phyloP scores from a whole-genome alignment of 2,888 invertebrate species.

The Andrena trimmerana region DNA sequence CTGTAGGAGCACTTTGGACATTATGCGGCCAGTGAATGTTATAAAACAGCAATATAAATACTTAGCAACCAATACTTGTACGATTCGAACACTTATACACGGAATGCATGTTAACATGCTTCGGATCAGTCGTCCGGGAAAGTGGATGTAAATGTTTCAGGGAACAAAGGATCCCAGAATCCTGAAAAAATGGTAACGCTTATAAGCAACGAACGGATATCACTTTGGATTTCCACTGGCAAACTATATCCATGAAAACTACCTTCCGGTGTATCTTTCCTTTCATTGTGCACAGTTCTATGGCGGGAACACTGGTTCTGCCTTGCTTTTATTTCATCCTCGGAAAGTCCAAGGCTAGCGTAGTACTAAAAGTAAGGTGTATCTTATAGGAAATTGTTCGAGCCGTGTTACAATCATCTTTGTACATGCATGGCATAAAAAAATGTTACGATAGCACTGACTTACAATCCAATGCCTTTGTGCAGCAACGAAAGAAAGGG shows the following conservation, averaged over 20 bases:
- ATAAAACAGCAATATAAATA: conserved; percentile 7
- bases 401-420: not conserved
- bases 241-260: conserved; percentile 44
- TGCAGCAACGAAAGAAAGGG: conserved; percentile 24
- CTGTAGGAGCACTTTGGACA: not conserved
- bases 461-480: conserved; percentile 32
- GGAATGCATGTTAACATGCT: not conserved
- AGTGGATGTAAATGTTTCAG: conserved; percentile 69
- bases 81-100: not conserved
- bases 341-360: conserved; percentile 78
- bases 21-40: not conserved
- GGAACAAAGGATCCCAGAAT: conserved; percentile 83
- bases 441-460: not conserved
- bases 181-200: conserved; percentile 71
- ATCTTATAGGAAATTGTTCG: not conserved
- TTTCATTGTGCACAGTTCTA: conserved; percentile 83
- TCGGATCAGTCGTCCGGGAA: conserved; percentile 19
- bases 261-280: conserved; percentile 83
- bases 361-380: conserved; percentile 78
- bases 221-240: not conserved
- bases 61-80: conserved; percentile 7
- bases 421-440: not conserved
- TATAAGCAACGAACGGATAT: not conserved
- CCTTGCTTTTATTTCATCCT: conserved; percentile 82
- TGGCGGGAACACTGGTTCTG: conserved; percentile 86